Conservation (phyloP, 2,113 vertebrate species). For the Engystomops pustulosus region DNA sequence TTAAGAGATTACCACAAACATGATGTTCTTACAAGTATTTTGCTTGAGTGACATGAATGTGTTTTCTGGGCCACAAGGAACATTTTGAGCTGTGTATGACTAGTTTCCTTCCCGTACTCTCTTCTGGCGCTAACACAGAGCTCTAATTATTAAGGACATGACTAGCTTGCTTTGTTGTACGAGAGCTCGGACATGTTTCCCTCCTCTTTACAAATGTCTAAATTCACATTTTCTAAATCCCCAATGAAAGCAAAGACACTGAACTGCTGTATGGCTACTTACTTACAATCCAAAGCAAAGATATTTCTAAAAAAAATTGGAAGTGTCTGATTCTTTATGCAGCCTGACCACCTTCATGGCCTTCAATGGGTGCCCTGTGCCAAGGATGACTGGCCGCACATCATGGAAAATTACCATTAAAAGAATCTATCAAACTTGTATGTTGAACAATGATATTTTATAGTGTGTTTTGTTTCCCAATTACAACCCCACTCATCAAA, state of each 20-base stretch:
- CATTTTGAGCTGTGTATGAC: slow-evolving; percentile 48
- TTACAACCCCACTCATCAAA: too few relatives aligned
- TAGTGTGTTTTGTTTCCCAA: too few relatives aligned
- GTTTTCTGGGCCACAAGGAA: slow-evolving; percentile 55
- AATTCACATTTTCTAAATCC: slow-evolving; percentile 50
- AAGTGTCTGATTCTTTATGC: not conserved
- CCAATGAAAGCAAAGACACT: slow-evolving; percentile 43
- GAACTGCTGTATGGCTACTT: slow-evolving; percentile 25
- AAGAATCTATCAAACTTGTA: too few relatives aligned
- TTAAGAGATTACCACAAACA: slow-evolving; percentile 48
- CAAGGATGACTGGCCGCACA: not conserved
- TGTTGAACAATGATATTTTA: too few relatives aligned
- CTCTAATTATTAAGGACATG: slow-evolving; percentile 51
- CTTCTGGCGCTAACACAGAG: slow-evolving; percentile 47
- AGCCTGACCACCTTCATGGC: too few relatives aligned
- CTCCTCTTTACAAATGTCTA: slow-evolving; percentile 47
- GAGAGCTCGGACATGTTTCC: slow-evolving; percentile 47
- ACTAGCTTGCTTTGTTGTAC: slow-evolving; percentile 52
- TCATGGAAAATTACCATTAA: not conserved
- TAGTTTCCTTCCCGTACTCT: slow-evolving; percentile 47
- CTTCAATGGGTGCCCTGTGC: not conserved
- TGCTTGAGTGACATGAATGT: slow-evolving; percentile 48
- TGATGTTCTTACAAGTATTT: slow-evolving; percentile 42
- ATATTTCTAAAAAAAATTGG: not conserved
- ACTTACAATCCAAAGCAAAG: slow-evolving; percentile 22